These are phyloP conservation scores for Merluccius polli DNA, from an alignment of 2,797 vertebrate species.

Conservation along the genomic window DNA sequence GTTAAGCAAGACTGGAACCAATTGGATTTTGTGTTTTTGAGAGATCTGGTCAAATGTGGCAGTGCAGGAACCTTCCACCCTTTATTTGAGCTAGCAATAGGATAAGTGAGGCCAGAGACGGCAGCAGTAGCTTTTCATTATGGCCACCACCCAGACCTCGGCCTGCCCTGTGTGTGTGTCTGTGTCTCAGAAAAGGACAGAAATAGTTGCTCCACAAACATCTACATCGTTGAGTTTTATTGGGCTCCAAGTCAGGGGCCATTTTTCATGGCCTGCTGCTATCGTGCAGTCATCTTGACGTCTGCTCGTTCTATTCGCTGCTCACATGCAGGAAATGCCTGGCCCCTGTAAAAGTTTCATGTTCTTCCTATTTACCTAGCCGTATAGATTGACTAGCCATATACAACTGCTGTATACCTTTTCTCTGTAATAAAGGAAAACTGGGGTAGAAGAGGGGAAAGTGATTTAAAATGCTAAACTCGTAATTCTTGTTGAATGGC, in stretches of 20 bases:
- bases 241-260: constrained; percentile 33
- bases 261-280: constrained; percentile 45
- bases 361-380: constrained; percentile 40
- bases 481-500: background rate
- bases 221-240: constrained; percentile 48
- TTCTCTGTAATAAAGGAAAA: constrained; percentile 13
- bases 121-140: constrained; percentile 58
- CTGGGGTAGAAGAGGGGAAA: background rate
- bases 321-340: constrained; percentile 48
- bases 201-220: constrained; percentile 51
- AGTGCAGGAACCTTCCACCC: constrained; percentile 48
- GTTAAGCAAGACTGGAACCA: background rate
- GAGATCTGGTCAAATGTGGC: constrained; percentile 11
- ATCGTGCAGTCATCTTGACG: constrained; percentile 45
- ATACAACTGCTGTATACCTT: constrained; percentile 11
- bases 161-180: constrained; percentile 19
- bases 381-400: constrained; percentile 36
- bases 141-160: constrained; percentile 45
- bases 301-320: constrained; percentile 39
- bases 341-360: constrained; percentile 58
- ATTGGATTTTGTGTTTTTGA: background rate
- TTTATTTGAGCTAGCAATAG: constrained; percentile 37
- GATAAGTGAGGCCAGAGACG: constrained; percentile 51
- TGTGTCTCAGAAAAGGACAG: constrained; percentile 17
- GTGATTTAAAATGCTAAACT: background rate